Conservation (phyloP, 2,888 invertebrate species). For the Empis stercorea region DNA sequence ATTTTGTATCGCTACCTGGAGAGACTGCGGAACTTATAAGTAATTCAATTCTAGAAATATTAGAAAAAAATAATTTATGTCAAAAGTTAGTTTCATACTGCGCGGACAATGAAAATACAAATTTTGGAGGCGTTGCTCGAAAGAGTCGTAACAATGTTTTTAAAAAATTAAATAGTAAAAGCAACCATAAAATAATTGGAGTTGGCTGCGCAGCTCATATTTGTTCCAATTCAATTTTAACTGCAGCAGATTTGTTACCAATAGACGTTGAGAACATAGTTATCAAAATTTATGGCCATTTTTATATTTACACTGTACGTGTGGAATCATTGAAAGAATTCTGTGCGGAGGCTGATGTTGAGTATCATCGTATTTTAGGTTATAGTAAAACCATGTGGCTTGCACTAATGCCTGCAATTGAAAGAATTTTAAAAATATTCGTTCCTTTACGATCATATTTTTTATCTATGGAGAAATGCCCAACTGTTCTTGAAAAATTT, state of each 20-base stretch:
- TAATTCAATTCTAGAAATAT: background rate
- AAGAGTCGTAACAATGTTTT: background rate
- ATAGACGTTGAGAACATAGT: constrained; percentile 11
- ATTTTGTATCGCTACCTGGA: background rate
- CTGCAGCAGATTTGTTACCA: constrained; percentile 14
- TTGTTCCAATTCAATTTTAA: constrained; percentile 3
- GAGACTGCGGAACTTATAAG: constrained; percentile 1
- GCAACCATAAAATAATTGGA: background rate
- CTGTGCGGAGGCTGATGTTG: constrained; percentile 1
- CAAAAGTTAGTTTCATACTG: background rate
- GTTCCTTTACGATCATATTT: constrained; percentile 4
- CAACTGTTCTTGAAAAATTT: constrained; percentile 2
- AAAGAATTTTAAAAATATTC: constrained; percentile 4
- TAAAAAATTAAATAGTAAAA: background rate
- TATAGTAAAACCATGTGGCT: constrained; percentile 6
- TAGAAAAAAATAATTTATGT: background rate
- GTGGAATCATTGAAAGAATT: constrained; percentile 11
- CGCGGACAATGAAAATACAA: background rate
- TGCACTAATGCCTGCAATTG: constrained; percentile 5
- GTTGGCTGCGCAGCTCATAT: constrained; percentile 9
- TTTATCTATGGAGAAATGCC: constrained; percentile 2
- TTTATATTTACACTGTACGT: constrained; percentile 16
- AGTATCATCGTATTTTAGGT: constrained; percentile 3
- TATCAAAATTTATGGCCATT: constrained; percentile 15
- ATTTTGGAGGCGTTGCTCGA: background rate